phyloP scores from a whole-genome alignment of 2,888 invertebrate species.

The Acleris cristana region DNA sequence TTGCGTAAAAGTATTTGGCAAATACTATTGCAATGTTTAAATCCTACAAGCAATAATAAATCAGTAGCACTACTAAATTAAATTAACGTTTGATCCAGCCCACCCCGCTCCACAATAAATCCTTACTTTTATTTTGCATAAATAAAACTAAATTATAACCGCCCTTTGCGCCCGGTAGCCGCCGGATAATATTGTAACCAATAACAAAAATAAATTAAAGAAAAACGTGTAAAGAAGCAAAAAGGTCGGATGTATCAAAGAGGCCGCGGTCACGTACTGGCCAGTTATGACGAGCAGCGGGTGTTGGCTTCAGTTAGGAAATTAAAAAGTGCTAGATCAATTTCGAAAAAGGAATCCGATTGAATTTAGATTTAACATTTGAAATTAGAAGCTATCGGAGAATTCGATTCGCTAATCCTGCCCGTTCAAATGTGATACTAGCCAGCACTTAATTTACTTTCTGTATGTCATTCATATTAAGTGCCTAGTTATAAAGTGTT shows the following conservation, averaged over 20 bases:
- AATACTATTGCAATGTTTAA: conserved; percentile 25
- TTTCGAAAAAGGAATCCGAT: conserved; percentile 48
- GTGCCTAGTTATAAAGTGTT: too few relatives aligned
- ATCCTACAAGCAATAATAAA: conserved; percentile 16
- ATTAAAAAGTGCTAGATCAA: conserved; percentile 70
- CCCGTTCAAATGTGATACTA: background rate
- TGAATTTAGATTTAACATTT: conserved; percentile 40
- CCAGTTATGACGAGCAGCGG: conserved; percentile 79
- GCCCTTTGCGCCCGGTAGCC: conserved; percentile 80
- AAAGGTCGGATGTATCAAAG: conserved; percentile 75
- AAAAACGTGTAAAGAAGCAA: conserved; percentile 68
- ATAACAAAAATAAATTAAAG: conserved; percentile 76
- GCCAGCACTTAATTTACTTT: too few relatives aligned
- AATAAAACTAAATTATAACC: conserved; percentile 81
- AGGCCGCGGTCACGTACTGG: conserved; percentile 79
- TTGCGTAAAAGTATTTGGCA: conserved; percentile 1
- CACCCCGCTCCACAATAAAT: conserved; percentile 71
- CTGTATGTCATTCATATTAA: too few relatives aligned
- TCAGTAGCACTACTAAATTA: conserved; percentile 36
- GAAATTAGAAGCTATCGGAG: conserved; percentile 49
- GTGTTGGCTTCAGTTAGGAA: conserved; percentile 63
- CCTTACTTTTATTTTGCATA: conserved; percentile 81
- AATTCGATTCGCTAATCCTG: conserved; percentile 20
- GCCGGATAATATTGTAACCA: conserved; percentile 79
- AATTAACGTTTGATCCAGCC: conserved; percentile 49